phyloP scores from a whole-genome alignment of 2,888 invertebrate genomes.

The Sinodicranocentrus sp. region DNA sequence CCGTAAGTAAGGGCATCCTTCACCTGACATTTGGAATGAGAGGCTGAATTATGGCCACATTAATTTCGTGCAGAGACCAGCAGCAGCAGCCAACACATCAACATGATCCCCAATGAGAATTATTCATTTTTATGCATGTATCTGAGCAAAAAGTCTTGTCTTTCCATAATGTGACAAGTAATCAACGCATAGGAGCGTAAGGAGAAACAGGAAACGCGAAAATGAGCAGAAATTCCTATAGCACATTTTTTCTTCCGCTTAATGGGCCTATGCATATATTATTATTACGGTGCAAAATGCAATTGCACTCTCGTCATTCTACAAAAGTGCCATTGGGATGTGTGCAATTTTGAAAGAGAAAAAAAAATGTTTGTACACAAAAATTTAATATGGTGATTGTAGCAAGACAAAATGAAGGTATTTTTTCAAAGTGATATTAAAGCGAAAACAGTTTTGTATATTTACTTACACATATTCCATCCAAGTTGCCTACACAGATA shows the following conservation, averaged over 20 bases:
- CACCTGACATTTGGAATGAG: conserved; percentile 21
- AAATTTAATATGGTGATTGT: conserved; percentile 21
- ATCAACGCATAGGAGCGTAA: conserved; percentile 11
- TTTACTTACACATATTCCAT: too few relatives aligned
- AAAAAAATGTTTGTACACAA: conserved; percentile 16
- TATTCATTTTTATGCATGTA: conserved; percentile 52
- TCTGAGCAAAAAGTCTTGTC: not conserved
- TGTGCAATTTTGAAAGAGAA: conserved; percentile 22
- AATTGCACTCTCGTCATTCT: not conserved
- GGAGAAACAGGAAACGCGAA: conserved; percentile 53
- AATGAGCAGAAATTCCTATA: conserved; percentile 33
- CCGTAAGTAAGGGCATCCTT: conserved; percentile 24
- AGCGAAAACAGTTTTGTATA: conserved; percentile 38
- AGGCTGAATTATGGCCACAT: not conserved
- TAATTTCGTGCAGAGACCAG: conserved; percentile 2
- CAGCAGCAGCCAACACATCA: conserved; percentile 48
- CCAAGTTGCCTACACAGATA: too few relatives aligned
- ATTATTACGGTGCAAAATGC: too few relatives aligned
- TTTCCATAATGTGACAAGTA: conserved; percentile 49
- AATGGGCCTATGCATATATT: not conserved
- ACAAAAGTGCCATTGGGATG: too few relatives aligned
- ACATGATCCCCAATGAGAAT: conserved; percentile 48
- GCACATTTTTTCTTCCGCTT: not conserved
- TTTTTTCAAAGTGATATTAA: conserved; percentile 35
- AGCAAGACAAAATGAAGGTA: conserved; percentile 1